Evolutionary conservation across 2,888 invertebrate genomes (phyloP).

Genomic region (Andrena haemorrhoa): DNA sequence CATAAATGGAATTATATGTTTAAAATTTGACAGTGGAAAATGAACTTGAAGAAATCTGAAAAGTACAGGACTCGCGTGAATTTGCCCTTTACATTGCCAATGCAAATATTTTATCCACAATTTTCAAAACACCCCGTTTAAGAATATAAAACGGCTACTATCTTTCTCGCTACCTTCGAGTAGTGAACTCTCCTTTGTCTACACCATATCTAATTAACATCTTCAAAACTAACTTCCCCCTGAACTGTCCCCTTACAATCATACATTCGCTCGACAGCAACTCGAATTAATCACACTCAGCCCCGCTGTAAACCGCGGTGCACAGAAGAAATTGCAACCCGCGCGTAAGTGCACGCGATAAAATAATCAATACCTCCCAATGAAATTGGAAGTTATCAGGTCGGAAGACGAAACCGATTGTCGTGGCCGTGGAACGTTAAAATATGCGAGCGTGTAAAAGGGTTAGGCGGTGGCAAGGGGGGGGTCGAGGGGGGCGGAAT

Average conservation of each 20-base stretch:
- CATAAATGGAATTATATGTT: no score
- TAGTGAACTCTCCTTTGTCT: not conserved
- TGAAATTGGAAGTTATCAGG: slow-evolving; percentile 33
- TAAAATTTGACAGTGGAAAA: no score
- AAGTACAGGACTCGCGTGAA: no score
- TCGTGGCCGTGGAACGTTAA: slow-evolving; percentile 16
- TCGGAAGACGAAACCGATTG: slow-evolving; percentile 24
- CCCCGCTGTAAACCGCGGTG: not conserved
- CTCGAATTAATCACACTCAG: slow-evolving; percentile 5
- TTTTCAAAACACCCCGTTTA: no score
- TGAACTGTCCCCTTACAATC: not conserved
- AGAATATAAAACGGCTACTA: not conserved
- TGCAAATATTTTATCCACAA: no score
- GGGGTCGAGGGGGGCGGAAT: slow-evolving; percentile 27
- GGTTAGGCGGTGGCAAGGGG: not conserved
- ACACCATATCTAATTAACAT: slow-evolving; percentile 7
- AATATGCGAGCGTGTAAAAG: slow-evolving; percentile 17
- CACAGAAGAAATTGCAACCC: not conserved
- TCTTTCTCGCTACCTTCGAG: not conserved
- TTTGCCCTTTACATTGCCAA: no score
- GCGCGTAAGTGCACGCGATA: not conserved
- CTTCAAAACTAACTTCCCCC: not conserved
- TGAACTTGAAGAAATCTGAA: no score
- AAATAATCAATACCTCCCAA: not conserved
- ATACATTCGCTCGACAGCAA: not conserved